phyloP scores from a whole-genome alignment of 2,113 vertebrate genomes.

The Anarhynchus alexandrinus region DNA sequence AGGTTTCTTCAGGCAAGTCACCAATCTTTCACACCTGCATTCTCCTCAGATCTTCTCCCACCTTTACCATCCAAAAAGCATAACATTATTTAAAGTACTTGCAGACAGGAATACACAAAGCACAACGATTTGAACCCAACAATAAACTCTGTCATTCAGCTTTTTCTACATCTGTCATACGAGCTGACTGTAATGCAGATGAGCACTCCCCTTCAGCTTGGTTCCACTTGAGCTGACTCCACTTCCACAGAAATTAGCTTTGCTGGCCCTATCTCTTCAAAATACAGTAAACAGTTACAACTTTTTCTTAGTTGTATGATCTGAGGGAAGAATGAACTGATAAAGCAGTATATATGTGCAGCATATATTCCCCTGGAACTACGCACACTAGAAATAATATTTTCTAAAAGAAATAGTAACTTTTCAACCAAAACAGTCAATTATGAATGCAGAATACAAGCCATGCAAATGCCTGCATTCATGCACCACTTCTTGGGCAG shows the following conservation, averaged over 20 bases:
- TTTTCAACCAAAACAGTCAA: not conserved
- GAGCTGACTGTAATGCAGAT: not conserved
- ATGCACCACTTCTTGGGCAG: not conserved
- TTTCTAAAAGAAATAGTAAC: not conserved
- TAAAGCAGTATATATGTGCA: not conserved
- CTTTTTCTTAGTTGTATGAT: not conserved
- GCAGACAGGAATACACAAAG: not conserved
- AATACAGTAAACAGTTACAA: not conserved
- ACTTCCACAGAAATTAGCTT: not conserved
- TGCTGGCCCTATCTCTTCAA: not conserved
- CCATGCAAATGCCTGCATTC: not conserved
- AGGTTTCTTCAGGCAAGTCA: not conserved
- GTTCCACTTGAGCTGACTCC: not conserved
- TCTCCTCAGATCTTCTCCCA: not conserved
- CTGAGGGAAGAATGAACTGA: not conserved
- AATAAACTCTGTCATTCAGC: not conserved
- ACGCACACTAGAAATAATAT: not conserved
- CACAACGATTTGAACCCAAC: not conserved
- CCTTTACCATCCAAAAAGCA: not conserved
- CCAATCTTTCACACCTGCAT: not conserved
- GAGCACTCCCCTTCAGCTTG: not conserved
- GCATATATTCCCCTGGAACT: not conserved
- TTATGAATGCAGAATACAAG: not conserved
- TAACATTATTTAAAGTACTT: not conserved
- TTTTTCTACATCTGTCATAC: not conserved